Conservation (phyloP, 2,113 vertebrate genomes). For the Zeus faber region DNA sequence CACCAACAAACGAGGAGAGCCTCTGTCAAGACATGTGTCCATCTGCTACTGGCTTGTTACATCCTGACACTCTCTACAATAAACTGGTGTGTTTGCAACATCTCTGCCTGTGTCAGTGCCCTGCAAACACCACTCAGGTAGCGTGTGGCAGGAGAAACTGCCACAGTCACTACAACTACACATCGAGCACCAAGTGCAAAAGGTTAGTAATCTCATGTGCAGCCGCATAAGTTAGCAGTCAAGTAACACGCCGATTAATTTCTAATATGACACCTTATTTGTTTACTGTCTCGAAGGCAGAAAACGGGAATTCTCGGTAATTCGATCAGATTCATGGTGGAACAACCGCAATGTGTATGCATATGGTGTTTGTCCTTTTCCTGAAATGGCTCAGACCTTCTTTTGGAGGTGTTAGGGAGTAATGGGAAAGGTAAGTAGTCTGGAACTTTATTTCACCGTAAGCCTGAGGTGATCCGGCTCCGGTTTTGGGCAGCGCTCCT, state of each 20-base stretch:
- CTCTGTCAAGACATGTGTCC: too few species aligned
- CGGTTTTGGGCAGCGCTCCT: conserved; percentile 55
- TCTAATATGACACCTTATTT: conserved; percentile 14
- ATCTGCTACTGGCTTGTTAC: too few species aligned
- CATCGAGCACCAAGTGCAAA: not conserved
- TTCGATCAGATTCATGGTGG: conserved; percentile 29
- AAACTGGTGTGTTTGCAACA: too few species aligned
- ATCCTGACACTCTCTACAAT: too few species aligned
- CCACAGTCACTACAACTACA: too few species aligned
- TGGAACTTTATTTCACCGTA: conserved; percentile 40
- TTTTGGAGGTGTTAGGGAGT: conserved; percentile 52
- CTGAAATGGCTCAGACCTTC: too few species aligned
- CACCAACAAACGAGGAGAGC: too few species aligned
- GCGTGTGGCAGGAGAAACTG: too few species aligned
- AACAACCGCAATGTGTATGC: conserved; percentile 51
- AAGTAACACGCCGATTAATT: not conserved
- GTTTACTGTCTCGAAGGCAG: conserved; percentile 17
- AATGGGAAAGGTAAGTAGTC: conserved; percentile 49
- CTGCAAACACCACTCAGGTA: too few species aligned
- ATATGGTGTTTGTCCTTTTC: too few species aligned
- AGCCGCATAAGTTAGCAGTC: not conserved
- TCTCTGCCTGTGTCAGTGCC: too few species aligned
- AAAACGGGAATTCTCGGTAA: conserved; percentile 44
- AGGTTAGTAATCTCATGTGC: not conserved
- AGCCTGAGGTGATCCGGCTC: conserved; percentile 50